Evolutionary conservation across 2,888 invertebrate species (phyloP).

Genomic region (Drosophila subquinaria): DNA sequence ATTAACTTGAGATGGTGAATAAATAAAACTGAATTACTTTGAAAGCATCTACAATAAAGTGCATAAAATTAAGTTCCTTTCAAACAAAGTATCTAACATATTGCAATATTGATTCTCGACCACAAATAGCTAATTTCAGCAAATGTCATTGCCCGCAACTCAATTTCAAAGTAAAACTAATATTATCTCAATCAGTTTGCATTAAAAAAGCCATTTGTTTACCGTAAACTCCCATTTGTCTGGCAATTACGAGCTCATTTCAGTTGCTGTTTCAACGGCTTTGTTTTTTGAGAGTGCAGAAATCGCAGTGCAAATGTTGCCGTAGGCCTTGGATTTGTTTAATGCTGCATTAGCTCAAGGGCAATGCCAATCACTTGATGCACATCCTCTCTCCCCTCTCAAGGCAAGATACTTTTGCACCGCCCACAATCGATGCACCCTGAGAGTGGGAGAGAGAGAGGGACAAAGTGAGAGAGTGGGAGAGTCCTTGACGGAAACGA

Average conservation of each 20-base stretch:
- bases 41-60: neutral
- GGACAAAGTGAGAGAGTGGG: neutral
- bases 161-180: conserved; percentile 16
- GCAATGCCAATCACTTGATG: conserved; percentile 58
- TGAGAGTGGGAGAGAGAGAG: neutral
- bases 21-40: neutral
- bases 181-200: conserved; percentile 12
- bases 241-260: conserved; percentile 44
- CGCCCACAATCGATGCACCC: conserved; percentile 22
- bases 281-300: neutral
- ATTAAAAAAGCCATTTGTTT: conserved; percentile 14
- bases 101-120: neutral
- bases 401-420: neutral
- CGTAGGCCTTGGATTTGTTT: conserved; percentile 51
- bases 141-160: conserved; percentile 6
- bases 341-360: conserved; percentile 62
- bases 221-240: conserved; percentile 16
- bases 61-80: neutral
- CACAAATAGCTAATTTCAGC: neutral
- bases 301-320: conserved; percentile 31
- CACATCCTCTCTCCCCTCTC: neutral
- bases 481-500: conserved; percentile 67
- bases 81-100: neutral
- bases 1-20: neutral
- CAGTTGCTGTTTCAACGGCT: conserved; percentile 42